A percentile compares a stretch with the other conserved stretches of the same genome.
These are phyloP conservation scores for Mantis religiosa DNA, from an alignment of 2,888 invertebrate genomes.

Conservation along the genomic window DNA sequence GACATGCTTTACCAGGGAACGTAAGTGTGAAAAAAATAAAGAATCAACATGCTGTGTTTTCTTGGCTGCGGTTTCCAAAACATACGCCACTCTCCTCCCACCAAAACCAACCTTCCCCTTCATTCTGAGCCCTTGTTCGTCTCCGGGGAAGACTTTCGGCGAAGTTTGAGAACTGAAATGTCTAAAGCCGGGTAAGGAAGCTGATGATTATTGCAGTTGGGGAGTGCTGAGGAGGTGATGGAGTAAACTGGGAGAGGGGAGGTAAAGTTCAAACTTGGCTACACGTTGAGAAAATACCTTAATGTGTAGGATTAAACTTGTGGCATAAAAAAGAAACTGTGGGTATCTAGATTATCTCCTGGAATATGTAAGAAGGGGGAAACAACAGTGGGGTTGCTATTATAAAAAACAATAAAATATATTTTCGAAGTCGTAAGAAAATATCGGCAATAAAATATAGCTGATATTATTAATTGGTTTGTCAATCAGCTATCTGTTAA, in stretches of 20 bases:
- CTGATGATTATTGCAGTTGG: constrained; percentile 14
- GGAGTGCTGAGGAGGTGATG: not conserved
- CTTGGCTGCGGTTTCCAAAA: constrained; percentile 11
- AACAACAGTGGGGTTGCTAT: not conserved
- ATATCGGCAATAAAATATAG: too few species aligned
- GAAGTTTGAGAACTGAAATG: constrained; percentile 15
- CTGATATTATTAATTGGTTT: too few species aligned
- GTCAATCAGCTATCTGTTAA: too few species aligned
- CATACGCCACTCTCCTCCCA: not conserved
- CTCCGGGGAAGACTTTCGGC: constrained; percentile 16
- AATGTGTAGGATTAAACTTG: not conserved
- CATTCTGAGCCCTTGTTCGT: not conserved
- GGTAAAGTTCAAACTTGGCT: not conserved
- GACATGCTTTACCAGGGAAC: not conserved
- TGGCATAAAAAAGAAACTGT: not conserved
- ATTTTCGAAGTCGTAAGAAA: too few species aligned
- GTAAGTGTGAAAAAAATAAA: not conserved
- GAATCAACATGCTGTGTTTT: not conserved
- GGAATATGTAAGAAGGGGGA: not conserved
- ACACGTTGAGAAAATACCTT: not conserved
- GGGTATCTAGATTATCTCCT: not conserved
- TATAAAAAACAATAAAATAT: too few species aligned
- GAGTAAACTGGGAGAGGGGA: not conserved
- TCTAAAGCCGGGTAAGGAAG: constrained; percentile 9
- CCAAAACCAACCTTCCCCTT: constrained; percentile 5